phyloP scores from a whole-genome alignment of 37 sponge, comb jelly and placozoan genomes.

The Agelas oroides region DNA sequence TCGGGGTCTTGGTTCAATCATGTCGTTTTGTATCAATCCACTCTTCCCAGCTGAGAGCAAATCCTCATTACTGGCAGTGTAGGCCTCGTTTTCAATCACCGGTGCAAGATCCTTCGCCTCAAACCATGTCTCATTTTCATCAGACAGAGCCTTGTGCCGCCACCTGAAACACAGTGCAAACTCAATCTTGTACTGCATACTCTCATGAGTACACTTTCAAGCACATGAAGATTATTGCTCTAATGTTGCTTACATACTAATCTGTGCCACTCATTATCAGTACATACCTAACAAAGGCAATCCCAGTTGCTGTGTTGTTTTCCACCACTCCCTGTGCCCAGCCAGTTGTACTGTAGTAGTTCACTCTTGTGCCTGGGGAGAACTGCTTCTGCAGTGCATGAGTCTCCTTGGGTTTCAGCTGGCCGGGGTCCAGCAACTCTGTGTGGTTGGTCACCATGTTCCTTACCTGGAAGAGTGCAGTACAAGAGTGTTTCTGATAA shows the following conservation, averaged over 20 bases:
- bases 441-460: conserved; percentile 16
- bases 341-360: conserved; percentile 30
- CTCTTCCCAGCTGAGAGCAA: conserved; percentile 33
- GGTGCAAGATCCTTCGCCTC: conserved; percentile 31
- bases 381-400: not conserved
- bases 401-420: conserved; percentile 45
- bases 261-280: no score
- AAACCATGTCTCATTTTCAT: conserved; percentile 49
- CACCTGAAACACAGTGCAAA: not conserved
- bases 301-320: conserved; percentile 6
- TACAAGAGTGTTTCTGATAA: no score
- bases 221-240: no score
- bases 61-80: not conserved
- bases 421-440: conserved; percentile 25
- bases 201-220: no score
- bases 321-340: conserved; percentile 48
- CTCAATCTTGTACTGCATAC: no score
- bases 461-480: not conserved
- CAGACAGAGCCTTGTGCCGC: not conserved
- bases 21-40: conserved; percentile 32
- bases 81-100: conserved; percentile 36
- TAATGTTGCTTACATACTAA: no score
- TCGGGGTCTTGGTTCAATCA: conserved; percentile 25
- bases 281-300: conserved; percentile 28
- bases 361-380: conserved; percentile 17